These are phyloP conservation scores for Exocentrus adspersus DNA, from an alignment of 2,888 invertebrate species.

Conservation along the genomic window DNA sequence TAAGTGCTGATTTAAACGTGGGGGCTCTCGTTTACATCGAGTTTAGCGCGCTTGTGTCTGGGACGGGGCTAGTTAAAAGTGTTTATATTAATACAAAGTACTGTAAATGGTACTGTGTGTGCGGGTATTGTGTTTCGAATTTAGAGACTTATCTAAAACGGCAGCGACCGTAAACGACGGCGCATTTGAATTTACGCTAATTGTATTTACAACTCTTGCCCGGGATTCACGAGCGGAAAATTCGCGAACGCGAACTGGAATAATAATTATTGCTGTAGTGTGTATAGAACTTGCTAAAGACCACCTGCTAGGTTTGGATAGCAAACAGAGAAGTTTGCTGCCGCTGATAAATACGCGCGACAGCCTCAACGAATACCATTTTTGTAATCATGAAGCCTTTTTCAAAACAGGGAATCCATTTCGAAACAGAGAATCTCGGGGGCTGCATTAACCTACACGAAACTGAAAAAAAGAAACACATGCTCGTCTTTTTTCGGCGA, in stretches of 20 bases:
- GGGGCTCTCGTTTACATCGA: slow-evolving; percentile 22
- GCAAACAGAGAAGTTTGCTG: no score
- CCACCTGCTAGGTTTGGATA: no score
- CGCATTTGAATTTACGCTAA: slow-evolving; percentile 1
- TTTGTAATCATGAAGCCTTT: no score
- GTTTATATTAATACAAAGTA: slow-evolving; percentile 29
- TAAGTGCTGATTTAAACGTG: slow-evolving; percentile 25
- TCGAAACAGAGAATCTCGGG: no score
- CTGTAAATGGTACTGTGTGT: slow-evolving; percentile 2
- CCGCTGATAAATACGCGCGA: no score
- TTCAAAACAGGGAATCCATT: no score
- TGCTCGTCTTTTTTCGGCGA: no score
- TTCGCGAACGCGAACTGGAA: neutral
- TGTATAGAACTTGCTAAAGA: no score
- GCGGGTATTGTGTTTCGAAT: neutral
- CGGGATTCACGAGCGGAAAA: neutral
- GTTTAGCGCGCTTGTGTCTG: slow-evolving; percentile 20
- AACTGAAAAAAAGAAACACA: no score
- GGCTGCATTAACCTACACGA: no score
- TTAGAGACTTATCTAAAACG: slow-evolving; percentile 5
- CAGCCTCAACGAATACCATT: no score
- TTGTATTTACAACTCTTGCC: neutral
- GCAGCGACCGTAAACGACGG: neutral
- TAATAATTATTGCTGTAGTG: neutral
- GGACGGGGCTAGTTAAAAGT: slow-evolving; percentile 21